phyloP scores from a whole-genome alignment of 2,113 vertebrate genomes.

The Marcusenius ussheri region DNA sequence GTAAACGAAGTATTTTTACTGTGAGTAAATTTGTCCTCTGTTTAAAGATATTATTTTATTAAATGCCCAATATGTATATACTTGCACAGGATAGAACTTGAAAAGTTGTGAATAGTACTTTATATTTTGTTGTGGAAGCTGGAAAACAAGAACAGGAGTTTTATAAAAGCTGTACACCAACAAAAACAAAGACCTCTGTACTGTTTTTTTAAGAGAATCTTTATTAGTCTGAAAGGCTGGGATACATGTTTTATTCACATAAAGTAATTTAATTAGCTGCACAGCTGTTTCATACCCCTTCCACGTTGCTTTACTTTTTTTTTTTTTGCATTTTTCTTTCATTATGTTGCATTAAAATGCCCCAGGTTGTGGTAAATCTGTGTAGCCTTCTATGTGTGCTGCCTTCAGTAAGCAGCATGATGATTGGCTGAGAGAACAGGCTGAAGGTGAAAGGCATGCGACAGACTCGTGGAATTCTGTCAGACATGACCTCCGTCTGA shows the following conservation, averaged over 20 bases:
- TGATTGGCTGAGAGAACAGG: not conserved
- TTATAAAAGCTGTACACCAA: conserved; percentile 25
- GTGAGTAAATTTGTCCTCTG: conserved; percentile 21
- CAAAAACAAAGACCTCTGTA: conserved; percentile 28
- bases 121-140: conserved; percentile 10
- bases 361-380: not conserved
- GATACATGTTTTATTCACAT: not conserved
- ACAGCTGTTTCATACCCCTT: not conserved
- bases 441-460: not conserved
- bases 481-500: not conserved
- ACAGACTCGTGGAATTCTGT: not conserved
- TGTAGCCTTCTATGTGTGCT: not conserved
- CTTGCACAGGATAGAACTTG: conserved; percentile 3
- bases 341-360: not conserved
- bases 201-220: conserved; percentile 38
- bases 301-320: not conserved
- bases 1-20: conserved; percentile 25
- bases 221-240: conserved; percentile 16
- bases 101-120: conserved; percentile 21
- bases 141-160: conserved; percentile 12
- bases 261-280: conserved; percentile 21
- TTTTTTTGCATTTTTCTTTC: not conserved
- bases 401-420: not conserved
- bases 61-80: conserved; percentile 19
- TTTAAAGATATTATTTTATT: conserved; percentile 14